Evolutionary conservation across 2,888 invertebrate species (phyloP).

Genomic region (Drosophila algonquin): DNA sequence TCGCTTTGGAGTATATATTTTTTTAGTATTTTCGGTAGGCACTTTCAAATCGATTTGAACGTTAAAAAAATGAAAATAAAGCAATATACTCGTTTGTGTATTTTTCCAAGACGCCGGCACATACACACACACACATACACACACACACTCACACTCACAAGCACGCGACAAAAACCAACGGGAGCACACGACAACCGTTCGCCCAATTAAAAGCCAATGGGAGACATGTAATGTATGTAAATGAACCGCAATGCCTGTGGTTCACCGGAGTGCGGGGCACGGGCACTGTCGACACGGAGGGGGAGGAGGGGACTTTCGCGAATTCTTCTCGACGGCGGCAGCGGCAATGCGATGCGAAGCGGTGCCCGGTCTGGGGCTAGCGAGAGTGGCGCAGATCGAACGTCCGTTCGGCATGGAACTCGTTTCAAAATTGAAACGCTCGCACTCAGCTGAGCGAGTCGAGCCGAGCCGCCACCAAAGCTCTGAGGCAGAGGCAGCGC

Average conservation of each 20-base stretch:
- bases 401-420: conserved; percentile 77
- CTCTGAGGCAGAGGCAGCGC: conserved; percentile 51
- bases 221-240: conserved; percentile 62
- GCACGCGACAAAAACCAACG: conserved; percentile 44
- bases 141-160: conserved; percentile 43
- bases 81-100: conserved; percentile 18
- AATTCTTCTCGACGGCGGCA: conserved; percentile 11
- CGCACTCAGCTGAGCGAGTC: conserved; percentile 51
- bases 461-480: conserved; percentile 39
- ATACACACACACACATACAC: conserved; percentile 20
- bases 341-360: neutral
- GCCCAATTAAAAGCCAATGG: conserved; percentile 66
- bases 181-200: conserved; percentile 51
- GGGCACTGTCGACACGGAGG: neutral
- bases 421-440: conserved; percentile 78
- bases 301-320: neutral
- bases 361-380: conserved; percentile 20
- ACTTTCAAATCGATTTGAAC: conserved; percentile 22
- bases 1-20: conserved; percentile 4
- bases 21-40: conserved; percentile 43
- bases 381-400: conserved; percentile 59
- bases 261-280: conserved; percentile 2
- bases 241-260: conserved; percentile 51
- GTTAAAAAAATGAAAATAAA: conserved; percentile 21
- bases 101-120: neutral